Base-by-base conservation (phyloP, 53 echinoderm and acorn worm species). In the Patiria pectinifera region DNA sequence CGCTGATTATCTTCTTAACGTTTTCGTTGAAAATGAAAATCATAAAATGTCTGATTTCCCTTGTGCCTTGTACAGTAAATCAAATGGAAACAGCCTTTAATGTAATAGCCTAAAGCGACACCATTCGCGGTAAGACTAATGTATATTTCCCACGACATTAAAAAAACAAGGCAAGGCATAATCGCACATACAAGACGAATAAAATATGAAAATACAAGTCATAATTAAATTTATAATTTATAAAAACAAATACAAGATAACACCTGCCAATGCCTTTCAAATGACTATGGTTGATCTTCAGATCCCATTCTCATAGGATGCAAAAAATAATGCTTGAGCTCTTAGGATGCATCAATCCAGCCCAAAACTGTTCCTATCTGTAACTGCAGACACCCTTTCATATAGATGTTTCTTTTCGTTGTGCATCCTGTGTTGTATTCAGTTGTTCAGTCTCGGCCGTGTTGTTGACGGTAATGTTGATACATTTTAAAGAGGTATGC, bases 381-480 rank as follows among this genome's bases (percentile, higher is more conserved):
- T 35, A 82, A 16, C 60, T 58, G 4, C 59, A 46, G 59, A 59
- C 60, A 58, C n/a, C 44, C 1, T 60, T 16, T 90, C 90, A 90
- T 66, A 90, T 81, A 81, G 80, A 82, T 11, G 90, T 90, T 48
- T 80, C 90, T 24, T 80, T 63, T 12, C 44, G 62, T 69, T 35
- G 63, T 11, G 46, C 22, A 80, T 80, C 26, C 12, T 45, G 26
- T 63, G 45, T 81, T 35, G 45, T 69, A 6, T 62, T 43, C 19
- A 59, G 23, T 19, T 78, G 61, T 0, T 46, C 61, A 11, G 53
- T 6, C 53, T 90, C 80, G 1, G 69, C 16, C 66, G 66, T 48
- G 48, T 90, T 66, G 82, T 90, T 90, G 80, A 90, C 81, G 14
- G 90, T 90, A 69, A 90, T 69, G 48, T 90, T 66, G 15, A 84